These are phyloP conservation scores for Sphenodon punctatus DNA, from an alignment of 2,797 vertebrate species.

Conservation along the genomic window DNA sequence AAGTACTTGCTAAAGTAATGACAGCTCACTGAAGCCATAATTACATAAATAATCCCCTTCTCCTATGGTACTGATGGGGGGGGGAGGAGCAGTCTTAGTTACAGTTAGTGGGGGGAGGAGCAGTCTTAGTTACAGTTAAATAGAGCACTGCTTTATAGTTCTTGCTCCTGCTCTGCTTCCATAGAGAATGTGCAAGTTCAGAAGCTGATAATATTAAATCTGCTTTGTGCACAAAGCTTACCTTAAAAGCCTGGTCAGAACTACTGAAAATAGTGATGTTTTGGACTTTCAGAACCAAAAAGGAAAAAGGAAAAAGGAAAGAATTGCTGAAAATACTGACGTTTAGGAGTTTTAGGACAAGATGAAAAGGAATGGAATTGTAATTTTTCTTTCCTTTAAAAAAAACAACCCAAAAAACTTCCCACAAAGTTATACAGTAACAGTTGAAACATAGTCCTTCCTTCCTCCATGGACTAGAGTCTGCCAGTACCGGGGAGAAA, in stretches of 20 bases:
- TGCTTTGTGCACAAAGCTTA: neutral
- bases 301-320: too few species aligned
- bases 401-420: neutral
- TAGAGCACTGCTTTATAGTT: rapidly evolving
- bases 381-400: neutral
- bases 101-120: too few species aligned
- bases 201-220: neutral
- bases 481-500: neutral
- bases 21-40: neutral
- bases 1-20: neutral
- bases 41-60: too few species aligned
- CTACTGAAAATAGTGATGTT: too few species aligned
- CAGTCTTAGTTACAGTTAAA: neutral
- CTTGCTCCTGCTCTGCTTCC: neutral
- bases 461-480: neutral
- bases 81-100: too few species aligned
- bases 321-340: too few species aligned
- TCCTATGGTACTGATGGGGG: too few species aligned
- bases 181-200: neutral
- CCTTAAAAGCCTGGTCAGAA: neutral
- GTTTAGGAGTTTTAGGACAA: constrained; percentile 4
- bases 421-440: neutral
- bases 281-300: neutral
- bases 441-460: neutral
- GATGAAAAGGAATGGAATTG: neutral